Base-by-base conservation (phyloP, 2,113 vertebrate genomes). In the Gymnogyps californianus region DNA sequence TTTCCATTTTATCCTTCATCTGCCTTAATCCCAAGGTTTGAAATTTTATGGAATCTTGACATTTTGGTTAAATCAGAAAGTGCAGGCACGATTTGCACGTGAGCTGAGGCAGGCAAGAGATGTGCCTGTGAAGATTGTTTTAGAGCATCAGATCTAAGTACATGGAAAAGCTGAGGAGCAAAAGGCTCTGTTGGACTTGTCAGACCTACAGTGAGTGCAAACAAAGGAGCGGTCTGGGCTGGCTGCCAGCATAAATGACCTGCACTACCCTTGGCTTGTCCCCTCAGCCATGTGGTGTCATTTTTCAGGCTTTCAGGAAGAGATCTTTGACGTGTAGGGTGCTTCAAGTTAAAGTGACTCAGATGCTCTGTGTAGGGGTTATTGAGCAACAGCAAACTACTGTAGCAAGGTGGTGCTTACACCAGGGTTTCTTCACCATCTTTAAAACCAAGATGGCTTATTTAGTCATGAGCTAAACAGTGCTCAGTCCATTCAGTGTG, bases 271-370 rank as follows among this genome's bases (percentile, higher is more conserved):
- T 69, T 87, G 81, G 70, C 64, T 87, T 96, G 91, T 94, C 78
- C 94, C 58, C n/a, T 25, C 54, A 69, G 89, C 66, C 54, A 31
- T 5, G 1, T 51, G 66, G 94, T 96, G 61, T 97, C 93, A 87
- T 91, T 97, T 97, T 95, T 96, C 93, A 96, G 89, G 89, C 93
- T 94, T 91, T 83, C 54, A 44, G 89, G 69, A 94, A 94, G 59
- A 75, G n/a, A 54, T 74, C 84, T 91, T 96, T 92, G 75, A 74
- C 17, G 0, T 70, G 58, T 52, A 85, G 66, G 22, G 46, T 90
- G n/a, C 91, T 96, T 94, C 26, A 70, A n/a, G 66, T 85, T 70
- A 70, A 89, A 85, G 66, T 66, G 8, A 36, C 75, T 96, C 66
- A 51, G 82, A 70, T 46, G 36, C 46, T 84, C 40, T 87, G 13